Evolutionary conservation across 2,888 invertebrate genomes (phyloP), one percentile per base, ranked within the genome.

Genomic region (Merodon equestris): DNA sequence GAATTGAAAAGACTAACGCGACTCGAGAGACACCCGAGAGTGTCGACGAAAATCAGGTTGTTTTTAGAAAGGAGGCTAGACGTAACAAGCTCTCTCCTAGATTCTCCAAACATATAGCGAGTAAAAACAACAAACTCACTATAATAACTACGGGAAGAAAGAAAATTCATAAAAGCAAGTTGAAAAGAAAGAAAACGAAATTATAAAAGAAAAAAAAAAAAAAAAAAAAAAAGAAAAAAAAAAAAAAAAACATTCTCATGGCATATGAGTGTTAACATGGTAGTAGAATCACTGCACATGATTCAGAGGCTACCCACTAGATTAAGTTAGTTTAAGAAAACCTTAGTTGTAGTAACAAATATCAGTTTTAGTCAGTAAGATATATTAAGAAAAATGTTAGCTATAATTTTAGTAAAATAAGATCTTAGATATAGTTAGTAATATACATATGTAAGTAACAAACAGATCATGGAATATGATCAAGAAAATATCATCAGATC

Each of bases 141-240:
- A 17, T 74, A 5, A 42, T 71, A 40, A 71, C 67, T 12, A 57
- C 42, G 9, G 53, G 70, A 54, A 77, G 74, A 7, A 61, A 63
- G 17, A 82, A 83, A 79, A 58, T 77, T 0, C 67, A 76, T 27
- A 79, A 79, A 34, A 48, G 60, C 14, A 79, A 73, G 61, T 40
- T 79, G 27, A 77, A 19, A 7, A 2, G 7, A 4, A 42, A 70
- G 17, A 60, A 34, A 7, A 44, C 12, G n/a, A n/a, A n/a, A n/a
- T n/a, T n/a, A n/a, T n/a, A n/a, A n/a, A n/a, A n/a, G n/a, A n/a
- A n/a, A n/a, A n/a, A n/a, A n/a, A n/a, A n/a, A n/a, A n/a, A n/a
- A n/a, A n/a, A n/a, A n/a, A n/a, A n/a, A n/a, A n/a, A n/a, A n/a
- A n/a, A 1, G 5, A 68, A 57, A 57, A 14, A 7, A 18, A 40